Conservation (phyloP, 2,888 invertebrate genomes). For the Ophioninae sp. region DNA sequence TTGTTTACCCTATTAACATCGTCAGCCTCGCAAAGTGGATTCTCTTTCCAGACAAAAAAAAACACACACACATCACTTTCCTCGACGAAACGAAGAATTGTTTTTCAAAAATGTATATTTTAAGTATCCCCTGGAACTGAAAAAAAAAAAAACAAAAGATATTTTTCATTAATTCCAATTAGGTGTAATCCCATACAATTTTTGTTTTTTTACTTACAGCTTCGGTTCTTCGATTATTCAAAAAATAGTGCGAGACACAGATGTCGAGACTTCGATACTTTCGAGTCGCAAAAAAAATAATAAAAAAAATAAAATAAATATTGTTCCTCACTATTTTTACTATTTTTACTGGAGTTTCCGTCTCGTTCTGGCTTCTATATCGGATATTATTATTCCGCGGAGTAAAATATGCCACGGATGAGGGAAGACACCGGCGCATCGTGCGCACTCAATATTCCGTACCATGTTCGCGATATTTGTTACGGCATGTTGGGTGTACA, state of each 20-base stretch:
- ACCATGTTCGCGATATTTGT: constrained; percentile 67
- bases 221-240: background rate
- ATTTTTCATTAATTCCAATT: no score
- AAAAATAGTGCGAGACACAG: background rate
- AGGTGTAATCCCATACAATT: no score
- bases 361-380: background rate
- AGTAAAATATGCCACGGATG: constrained; percentile 36
- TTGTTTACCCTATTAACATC: background rate
- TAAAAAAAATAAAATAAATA: no score
- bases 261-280: background rate
- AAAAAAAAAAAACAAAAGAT: no score
- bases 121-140: no score
- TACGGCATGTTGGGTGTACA: constrained; percentile 57
- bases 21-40: background rate
- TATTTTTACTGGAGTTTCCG: background rate
- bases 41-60: background rate
- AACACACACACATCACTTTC: background rate
- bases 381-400: constrained; percentile 11
- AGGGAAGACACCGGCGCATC: constrained; percentile 43
- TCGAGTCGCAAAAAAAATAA: background rate
- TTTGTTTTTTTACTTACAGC: background rate
- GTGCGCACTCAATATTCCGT: constrained; percentile 65
- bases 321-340: background rate
- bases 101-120: no score
- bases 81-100: no score